Evolutionary conservation across 2,888 invertebrate genomes (phyloP).

Genomic region (Athrips mouffetella): DNA sequence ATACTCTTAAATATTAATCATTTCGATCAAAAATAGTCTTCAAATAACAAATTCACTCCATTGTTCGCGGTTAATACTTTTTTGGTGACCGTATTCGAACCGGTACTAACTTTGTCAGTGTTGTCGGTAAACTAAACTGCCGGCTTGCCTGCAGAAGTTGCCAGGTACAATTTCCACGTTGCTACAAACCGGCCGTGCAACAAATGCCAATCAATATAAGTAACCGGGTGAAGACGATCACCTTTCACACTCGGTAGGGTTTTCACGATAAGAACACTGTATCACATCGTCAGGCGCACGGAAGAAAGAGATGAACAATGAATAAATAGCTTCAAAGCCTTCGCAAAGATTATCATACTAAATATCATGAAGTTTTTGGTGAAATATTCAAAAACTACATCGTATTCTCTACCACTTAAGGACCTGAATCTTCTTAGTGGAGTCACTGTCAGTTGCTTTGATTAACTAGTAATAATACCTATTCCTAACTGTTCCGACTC

Average conservation of each 20-base stretch:
- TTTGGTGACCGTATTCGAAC: slow-evolving; percentile 20
- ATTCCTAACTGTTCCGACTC: no score
- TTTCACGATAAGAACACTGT: slow-evolving; percentile 49
- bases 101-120: slow-evolving; percentile 38
- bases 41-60: slow-evolving; percentile 55
- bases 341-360: slow-evolving; percentile 35
- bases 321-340: slow-evolving; percentile 43
- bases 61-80: slow-evolving; percentile 36
- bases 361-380: neutral
- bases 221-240: slow-evolving; percentile 17
- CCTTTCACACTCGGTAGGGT: slow-evolving; percentile 29
- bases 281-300: slow-evolving; percentile 45
- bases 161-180: slow-evolving; percentile 66
- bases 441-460: no score
- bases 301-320: slow-evolving; percentile 60
- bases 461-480: no score
- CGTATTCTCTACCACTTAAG: no score
- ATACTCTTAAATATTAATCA: slow-evolving; percentile 34
- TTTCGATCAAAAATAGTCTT: slow-evolving; percentile 51
- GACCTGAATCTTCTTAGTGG: no score
- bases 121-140: slow-evolving; percentile 57
- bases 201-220: slow-evolving; percentile 29
- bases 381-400: no score
- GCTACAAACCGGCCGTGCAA: slow-evolving; percentile 41
- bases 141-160: slow-evolving; percentile 37